phyloP scores from a whole-genome alignment of 2,797 vertebrate species.

The Xenopus petersii region DNA sequence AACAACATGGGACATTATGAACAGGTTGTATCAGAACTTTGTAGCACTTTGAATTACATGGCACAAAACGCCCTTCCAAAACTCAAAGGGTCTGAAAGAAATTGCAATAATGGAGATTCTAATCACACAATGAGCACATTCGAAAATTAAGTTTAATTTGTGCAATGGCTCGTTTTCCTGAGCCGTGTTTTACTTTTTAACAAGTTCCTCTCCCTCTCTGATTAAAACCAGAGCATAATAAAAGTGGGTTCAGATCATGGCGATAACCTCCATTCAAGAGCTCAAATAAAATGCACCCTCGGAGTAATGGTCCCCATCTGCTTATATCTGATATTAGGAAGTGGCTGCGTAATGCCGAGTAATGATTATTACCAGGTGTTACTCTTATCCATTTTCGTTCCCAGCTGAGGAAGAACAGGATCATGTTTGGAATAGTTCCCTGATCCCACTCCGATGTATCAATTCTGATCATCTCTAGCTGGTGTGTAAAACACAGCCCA shows the following conservation, averaged over 20 bases:
- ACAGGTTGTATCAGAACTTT: no score
- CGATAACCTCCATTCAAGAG: constrained; percentile 62
- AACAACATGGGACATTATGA: no score
- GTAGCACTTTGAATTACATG: no score
- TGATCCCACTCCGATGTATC: constrained; percentile 48
- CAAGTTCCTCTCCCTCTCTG: constrained; percentile 50
- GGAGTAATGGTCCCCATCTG: constrained; percentile 57
- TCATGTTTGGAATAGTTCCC: constrained; percentile 29
- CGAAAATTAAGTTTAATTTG: constrained; percentile 17
- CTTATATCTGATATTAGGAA: constrained; percentile 58
- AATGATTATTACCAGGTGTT: constrained; percentile 64
- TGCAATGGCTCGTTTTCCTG: constrained; percentile 52
- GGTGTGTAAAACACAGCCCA: not conserved
- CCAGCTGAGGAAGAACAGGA: constrained; percentile 38
- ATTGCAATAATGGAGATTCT: no score
- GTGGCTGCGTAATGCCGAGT: constrained; percentile 40
- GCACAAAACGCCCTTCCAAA: no score
- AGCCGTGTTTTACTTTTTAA: constrained; percentile 52
- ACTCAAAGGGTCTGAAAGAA: no score
- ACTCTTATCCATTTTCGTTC: constrained; percentile 22
- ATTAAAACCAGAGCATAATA: constrained; percentile 67
- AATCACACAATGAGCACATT: no score
- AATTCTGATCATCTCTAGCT: constrained; percentile 53
- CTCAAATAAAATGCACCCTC: constrained; percentile 56
- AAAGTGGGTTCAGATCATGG: constrained; percentile 60